Conservation (phyloP, 2,888 invertebrate species). For the Galerucella nymphaeae region DNA sequence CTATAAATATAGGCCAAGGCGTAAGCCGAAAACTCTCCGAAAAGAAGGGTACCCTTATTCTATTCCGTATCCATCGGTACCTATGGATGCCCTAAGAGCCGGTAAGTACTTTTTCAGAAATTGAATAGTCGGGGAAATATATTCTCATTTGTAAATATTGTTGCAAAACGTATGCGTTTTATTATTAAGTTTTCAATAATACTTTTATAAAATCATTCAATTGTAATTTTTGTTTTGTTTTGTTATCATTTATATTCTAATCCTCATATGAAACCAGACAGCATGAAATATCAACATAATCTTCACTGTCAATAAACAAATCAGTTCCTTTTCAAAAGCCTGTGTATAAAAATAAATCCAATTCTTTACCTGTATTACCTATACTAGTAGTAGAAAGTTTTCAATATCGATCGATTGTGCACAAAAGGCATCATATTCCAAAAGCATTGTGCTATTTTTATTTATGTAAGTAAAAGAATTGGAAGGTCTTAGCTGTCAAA, state of each 20-base stretch:
- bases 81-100: slow-evolving; percentile 88
- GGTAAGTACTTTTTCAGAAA: slow-evolving; percentile 70
- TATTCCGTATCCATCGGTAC: slow-evolving; percentile 91
- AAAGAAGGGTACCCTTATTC: slow-evolving; percentile 94
- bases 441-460: slow-evolving; percentile 52
- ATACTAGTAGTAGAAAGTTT: slow-evolving; percentile 33
- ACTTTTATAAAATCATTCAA: too few relatives aligned
- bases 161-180: too few relatives aligned
- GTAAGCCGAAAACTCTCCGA: slow-evolving; percentile 88
- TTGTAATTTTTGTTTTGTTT: background rate
- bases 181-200: too few relatives aligned
- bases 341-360: slow-evolving; percentile 20
- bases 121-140: too few relatives aligned
- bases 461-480: slow-evolving; percentile 51
- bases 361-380: slow-evolving; percentile 54
- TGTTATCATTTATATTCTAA: slow-evolving; percentile 11
- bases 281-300: slow-evolving; percentile 18
- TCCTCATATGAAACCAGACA: slow-evolving; percentile 12
- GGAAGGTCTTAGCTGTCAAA: slow-evolving; percentile 52
- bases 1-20: slow-evolving; percentile 91
- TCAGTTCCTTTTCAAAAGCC: slow-evolving; percentile 4
- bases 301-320: slow-evolving; percentile 21
- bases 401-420: slow-evolving; percentile 47
- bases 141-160: too few relatives aligned
- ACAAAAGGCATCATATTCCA: slow-evolving; percentile 41